phyloP scores from a whole-genome alignment of 2,888 invertebrate species.

The Blastobasis lacticolella region DNA sequence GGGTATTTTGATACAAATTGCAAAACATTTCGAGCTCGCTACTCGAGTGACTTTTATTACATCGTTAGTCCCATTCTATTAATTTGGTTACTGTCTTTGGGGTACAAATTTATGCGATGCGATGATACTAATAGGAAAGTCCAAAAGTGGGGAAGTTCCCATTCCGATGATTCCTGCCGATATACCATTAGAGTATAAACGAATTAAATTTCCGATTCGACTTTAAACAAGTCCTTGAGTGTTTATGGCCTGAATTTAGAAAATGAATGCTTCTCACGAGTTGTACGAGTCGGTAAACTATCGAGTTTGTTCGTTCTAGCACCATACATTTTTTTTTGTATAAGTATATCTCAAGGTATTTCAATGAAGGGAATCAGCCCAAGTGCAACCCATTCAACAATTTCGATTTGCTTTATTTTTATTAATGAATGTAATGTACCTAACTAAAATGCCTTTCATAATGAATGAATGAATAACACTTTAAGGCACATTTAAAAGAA shows the following conservation, averaged over 20 bases:
- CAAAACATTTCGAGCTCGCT: too few species aligned
- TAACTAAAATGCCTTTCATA: too few species aligned
- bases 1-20: too few species aligned
- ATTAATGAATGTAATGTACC: too few species aligned
- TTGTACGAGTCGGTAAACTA: not conserved
- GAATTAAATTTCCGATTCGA: conserved; percentile 17
- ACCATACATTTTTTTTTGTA: too few species aligned
- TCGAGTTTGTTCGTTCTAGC: not conserved
- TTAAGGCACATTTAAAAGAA: too few species aligned
- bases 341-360: not conserved
- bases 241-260: conserved; percentile 12
- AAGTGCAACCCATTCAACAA: not conserved
- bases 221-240: conserved; percentile 13
- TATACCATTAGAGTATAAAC: conserved; percentile 13
- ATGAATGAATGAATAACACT: too few species aligned
- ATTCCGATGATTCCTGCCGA: conserved; percentile 17
- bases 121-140: conserved; percentile 12
- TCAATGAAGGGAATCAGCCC: not conserved
- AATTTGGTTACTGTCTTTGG: too few species aligned
- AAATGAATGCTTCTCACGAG: conserved; percentile 11
- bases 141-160: conserved; percentile 13
- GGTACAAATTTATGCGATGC: too few species aligned
- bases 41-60: too few species aligned
- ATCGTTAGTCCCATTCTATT: too few species aligned
- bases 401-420: too few species aligned